Base-by-base conservation (phyloP, 2,888 invertebrate genomes). In the Uloborus plumipes region DNA sequence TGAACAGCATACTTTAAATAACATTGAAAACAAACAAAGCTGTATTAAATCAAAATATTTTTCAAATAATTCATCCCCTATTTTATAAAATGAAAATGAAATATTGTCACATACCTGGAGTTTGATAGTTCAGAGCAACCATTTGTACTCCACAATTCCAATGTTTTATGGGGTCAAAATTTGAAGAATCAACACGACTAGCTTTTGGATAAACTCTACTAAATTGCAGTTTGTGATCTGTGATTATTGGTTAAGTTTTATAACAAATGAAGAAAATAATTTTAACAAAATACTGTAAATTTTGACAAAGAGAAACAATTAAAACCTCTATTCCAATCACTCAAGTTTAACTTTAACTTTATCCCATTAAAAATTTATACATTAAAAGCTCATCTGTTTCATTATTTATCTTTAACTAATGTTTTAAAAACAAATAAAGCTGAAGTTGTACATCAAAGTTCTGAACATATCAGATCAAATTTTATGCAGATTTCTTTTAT, bases 111-210 rank as follows among this genome's bases (percentile, higher is more conserved):
- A 67, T 83, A 90, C 90, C 91, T 81, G 92, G 91, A 0, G 99
- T 99, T 89, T 99, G 99, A 89, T 97, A 99, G 90, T 99, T 99
- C 4, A 99, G 90, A 0, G 99, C 98, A 0, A 96, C 95, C 97
- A 99, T 96, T 90, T 99, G 99, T 65, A 95, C 95, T 1, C 98
- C 99, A 14, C 93, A 92, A 89, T 97, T 97, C 99, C 99, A 99
- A 90, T 98, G 94, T 1, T 94, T 93, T 7, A 96, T 91, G 0
- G 99, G 99, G 90, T 95, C 95, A 89, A 97, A 99, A 90, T 99
- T 99, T 0, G 98, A 97, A 0, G 99, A 99, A 88, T 99, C 98
- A 74, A 99, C 93, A 70, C 99, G 92, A 88, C 96, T 95, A 0
- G 98, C 91, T 85, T 90, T 89, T 0, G 99, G 99, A 89, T 99